Percentiles rank a stretch among this genome's conserved stretches.
phyloP scores from a whole-genome alignment of 2,113 vertebrate genomes.

The Noturus placidus region DNA sequence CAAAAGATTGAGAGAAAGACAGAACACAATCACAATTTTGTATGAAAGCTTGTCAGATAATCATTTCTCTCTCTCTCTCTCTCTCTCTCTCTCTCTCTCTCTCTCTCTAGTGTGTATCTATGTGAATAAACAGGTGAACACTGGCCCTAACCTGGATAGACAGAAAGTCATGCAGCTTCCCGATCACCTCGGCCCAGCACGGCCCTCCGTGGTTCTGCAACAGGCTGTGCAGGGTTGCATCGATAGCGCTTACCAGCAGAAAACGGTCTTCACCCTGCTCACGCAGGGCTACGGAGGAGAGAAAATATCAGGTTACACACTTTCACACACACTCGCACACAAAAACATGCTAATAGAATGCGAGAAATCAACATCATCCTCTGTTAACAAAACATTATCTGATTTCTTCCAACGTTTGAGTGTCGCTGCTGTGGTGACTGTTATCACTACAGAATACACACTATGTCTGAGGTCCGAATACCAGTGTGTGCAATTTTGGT shows the following conservation, averaged over 20 bases:
- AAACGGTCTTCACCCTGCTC: slow-evolving; percentile 86
- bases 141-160: slow-evolving; percentile 88
- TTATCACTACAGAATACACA: not conserved
- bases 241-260: slow-evolving; percentile 92
- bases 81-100: not conserved
- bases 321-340: not conserved
- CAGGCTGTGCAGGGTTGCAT: slow-evolving; percentile 95
- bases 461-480: not conserved
- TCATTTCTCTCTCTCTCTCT: too few species aligned
- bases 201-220: slow-evolving; percentile 85
- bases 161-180: slow-evolving; percentile 93
- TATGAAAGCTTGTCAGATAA: too few species aligned
- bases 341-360: not conserved
- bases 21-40: too few species aligned
- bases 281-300: slow-evolving; percentile 85
- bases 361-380: not conserved
- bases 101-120: slow-evolving; percentile 88
- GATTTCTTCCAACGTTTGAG: not conserved
- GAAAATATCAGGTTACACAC: slow-evolving; percentile 74
- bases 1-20: not conserved
- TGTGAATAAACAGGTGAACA: slow-evolving; percentile 89
- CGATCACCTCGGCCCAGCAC: slow-evolving; percentile 88
- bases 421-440: not conserved
- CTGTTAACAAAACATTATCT: not conserved
- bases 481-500: not conserved